Conservation (phyloP, 37 sponge, comb jelly and placozoan species). For the Lycopodina hypogea region DNA sequence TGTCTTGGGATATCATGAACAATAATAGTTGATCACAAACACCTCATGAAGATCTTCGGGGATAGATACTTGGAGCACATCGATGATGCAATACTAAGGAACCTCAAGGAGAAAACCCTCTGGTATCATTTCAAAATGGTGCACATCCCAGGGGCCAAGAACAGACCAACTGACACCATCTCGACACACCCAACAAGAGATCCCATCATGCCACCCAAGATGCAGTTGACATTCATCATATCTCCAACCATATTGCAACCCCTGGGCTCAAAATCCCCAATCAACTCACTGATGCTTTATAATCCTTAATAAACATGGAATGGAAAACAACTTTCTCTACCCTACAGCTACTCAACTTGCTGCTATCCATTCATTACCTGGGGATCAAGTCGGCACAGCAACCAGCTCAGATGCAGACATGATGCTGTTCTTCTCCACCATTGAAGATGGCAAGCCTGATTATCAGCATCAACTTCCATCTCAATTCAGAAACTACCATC, state of each 20-base stretch:
- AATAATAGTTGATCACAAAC: constrained; percentile 27
- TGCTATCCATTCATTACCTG: no score
- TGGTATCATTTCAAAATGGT: constrained; percentile 35
- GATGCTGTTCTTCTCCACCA: constrained; percentile 1
- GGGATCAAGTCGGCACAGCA: no score
- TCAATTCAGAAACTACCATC: no score
- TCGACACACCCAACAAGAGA: constrained; percentile 42
- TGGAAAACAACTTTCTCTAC: no score
- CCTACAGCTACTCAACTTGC: no score
- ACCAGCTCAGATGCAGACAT: no score
- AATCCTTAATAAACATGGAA: no score
- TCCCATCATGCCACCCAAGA: constrained; percentile 24
- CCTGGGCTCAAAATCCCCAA: constrained; percentile 25
- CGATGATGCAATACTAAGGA: neutral
- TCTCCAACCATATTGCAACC: neutral
- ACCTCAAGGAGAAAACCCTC: neutral
- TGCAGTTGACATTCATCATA: constrained; percentile 31
- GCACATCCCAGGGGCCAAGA: constrained; percentile 46
- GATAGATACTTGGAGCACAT: constrained; percentile 4
- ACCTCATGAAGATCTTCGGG: neutral
- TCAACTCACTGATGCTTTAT: constrained; percentile 26
- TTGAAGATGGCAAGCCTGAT: constrained; percentile 19
- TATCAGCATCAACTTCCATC: no score
- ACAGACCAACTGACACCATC: constrained; percentile 14
- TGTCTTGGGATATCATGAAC: constrained; percentile 33